Conservation (phyloP, 2,113 vertebrate species). For the Amia ocellicauda region DNA sequence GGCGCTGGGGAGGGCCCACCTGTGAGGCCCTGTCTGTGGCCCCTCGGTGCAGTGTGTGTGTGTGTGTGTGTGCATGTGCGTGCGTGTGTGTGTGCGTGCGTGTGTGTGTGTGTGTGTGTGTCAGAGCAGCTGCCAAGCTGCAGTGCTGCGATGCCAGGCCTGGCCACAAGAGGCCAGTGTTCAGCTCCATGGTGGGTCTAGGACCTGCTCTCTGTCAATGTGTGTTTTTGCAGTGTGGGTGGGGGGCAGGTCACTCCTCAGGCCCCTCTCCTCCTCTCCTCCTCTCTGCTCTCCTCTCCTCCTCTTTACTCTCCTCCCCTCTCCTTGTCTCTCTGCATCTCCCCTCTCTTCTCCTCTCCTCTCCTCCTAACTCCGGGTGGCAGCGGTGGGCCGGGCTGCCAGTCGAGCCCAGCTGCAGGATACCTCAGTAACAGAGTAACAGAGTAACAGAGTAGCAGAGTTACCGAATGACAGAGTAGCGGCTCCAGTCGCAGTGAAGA, state of each 20-base stretch:
- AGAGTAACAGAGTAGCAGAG: too few relatives aligned
- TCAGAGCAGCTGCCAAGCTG: too few relatives aligned
- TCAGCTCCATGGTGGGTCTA: neutral
- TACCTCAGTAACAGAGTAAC: too few relatives aligned
- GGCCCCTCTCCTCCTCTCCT: neutral
- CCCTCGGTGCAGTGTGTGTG: neutral
- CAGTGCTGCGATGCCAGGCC: neutral
- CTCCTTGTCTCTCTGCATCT: neutral
- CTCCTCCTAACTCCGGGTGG: neutral
- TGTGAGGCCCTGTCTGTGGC: neutral
- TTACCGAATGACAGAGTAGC: too few relatives aligned
- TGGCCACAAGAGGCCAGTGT: slow-evolving; percentile 19
- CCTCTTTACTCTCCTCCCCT: neutral
- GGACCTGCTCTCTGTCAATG: neutral
- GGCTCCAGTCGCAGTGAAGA: too few relatives aligned
- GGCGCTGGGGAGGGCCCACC: too few relatives aligned
- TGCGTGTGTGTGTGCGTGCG: neutral
- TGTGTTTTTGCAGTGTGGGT: neutral
- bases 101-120: slow-evolving; percentile 2
- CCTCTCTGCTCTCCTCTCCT: neutral
- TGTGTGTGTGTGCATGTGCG: neutral
- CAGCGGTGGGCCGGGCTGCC: too few relatives aligned
- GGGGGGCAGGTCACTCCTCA: neutral
- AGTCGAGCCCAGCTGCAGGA: too few relatives aligned
- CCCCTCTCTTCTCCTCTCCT: neutral